Evolutionary conservation across 2,113 vertebrate genomes (phyloP), one percentile per base, ranked within the genome.

Genomic region (Typhlomys cinereus): DNA sequence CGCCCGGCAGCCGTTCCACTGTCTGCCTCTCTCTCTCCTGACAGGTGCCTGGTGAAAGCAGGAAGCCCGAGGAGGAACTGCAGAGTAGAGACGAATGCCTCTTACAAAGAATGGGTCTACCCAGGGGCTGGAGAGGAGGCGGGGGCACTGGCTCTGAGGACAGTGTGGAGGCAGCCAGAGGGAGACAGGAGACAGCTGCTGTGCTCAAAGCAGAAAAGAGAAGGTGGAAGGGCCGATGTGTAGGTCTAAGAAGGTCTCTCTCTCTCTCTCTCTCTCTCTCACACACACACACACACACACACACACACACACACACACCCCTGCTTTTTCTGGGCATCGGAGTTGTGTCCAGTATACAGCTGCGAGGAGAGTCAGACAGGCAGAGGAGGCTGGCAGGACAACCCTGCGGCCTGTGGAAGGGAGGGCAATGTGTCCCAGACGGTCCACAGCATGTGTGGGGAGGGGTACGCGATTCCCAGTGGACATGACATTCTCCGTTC

Each of bases 21-120:
- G 2, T 89, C 90, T 93, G 91, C 91, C 90, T 59, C 44, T 52
- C 50, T 90, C 89, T 52, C 50, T 90, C 89, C 90, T 94, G 92
- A 69, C 87, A 96, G 96, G 76, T 29, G 54, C 62, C 62, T 0
- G 7, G 80, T 41, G 86, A 90, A 66, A 85, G 69, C 2, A 1
- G 39, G 91, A 74, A 96, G 86, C 76, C 95, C 76, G 31, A 57
- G 73, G 83, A 93, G 91, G 85, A 87, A 73, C 39, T 70, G 64
- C 61, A 92, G 91, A 87, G 62, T n/a, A 1, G 5, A 85, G 52
- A 67, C 82, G 69, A 94, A 94, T 0, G 14, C 1, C 27, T 95
- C 34, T 84, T 85, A 39, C 21, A 71, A 97, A 91, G 93, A 93
- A 41, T 1, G 14, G 70, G 69, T 93, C 95, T 89, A 62, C 93